Evolutionary conservation across 1,140 invertebrate genomes (phyloP).

Genomic region (Liolophura sinensis): DNA sequence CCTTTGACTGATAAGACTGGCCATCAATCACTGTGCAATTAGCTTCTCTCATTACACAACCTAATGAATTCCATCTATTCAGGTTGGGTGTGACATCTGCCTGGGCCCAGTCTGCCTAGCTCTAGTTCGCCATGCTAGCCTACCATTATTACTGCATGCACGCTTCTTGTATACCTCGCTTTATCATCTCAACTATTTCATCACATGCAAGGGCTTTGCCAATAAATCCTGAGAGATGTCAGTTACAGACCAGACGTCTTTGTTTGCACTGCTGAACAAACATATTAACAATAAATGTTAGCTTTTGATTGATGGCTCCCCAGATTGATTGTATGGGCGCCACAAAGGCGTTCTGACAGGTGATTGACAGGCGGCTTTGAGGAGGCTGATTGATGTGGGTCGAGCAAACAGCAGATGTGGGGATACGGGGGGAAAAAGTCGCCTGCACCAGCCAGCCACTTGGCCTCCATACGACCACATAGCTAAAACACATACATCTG

Average conservation of each 20-base stretch:
- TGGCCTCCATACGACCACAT: constrained; percentile 5
- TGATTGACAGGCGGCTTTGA: constrained; percentile 57
- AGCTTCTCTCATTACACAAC: constrained; percentile 48
- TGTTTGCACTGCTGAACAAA: constrained; percentile 55
- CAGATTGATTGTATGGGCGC: constrained; percentile 53
- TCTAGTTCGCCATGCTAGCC: background rate
- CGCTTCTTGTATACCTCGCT: constrained; percentile 1
- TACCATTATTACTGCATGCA: background rate
- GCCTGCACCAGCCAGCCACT: constrained; percentile 6
- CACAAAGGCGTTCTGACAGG: constrained; percentile 52
- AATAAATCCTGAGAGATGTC: constrained; percentile 46
- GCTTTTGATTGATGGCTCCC: constrained; percentile 49
- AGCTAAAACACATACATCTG: background rate
- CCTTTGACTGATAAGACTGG: constrained; percentile 44
- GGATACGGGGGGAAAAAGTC: constrained; percentile 16
- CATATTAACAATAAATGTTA: constrained; percentile 53
- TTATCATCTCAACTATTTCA: constrained; percentile 16
- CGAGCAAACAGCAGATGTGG: constrained; percentile 54
- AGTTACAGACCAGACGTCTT: constrained; percentile 37
- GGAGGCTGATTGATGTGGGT: constrained; percentile 52
- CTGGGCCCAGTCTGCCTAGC: constrained; percentile 4
- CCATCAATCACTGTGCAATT: constrained; percentile 51
- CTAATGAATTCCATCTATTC: constrained; percentile 32
- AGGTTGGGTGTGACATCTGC: constrained; percentile 8
- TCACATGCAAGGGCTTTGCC: constrained; percentile 38